Percentiles rank a stretch among this genome's conserved stretches.
These are phyloP conservation scores for Dromius quadrimaculatus DNA, from an alignment of 2,888 invertebrate species.

Conservation along the genomic window DNA sequence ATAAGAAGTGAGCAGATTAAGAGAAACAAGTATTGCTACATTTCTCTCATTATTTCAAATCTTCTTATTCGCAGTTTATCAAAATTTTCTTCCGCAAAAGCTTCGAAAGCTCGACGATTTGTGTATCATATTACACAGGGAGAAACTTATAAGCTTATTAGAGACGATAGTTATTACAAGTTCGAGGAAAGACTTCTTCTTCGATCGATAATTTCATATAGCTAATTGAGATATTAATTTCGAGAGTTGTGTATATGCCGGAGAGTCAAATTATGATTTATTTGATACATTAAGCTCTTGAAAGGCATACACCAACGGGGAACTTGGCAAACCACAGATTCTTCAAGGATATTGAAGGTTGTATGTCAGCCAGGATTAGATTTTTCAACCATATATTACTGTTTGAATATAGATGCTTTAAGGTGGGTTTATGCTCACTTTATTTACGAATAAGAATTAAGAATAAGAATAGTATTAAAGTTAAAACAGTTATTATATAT, in stretches of 20 bases:
- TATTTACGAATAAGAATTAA: too few species aligned
- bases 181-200: slow-evolving; percentile 14
- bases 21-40: slow-evolving; percentile 31
- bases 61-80: not conserved
- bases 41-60: not conserved
- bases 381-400: too few species aligned
- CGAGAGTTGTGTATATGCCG: slow-evolving; percentile 23
- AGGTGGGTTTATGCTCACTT: too few species aligned
- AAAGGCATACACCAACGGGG: too few species aligned
- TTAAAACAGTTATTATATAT: too few species aligned
- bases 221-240: slow-evolving; percentile 43
- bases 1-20: slow-evolving; percentile 42
- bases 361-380: too few species aligned
- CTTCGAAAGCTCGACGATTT: slow-evolving; percentile 36
- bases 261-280: slow-evolving; percentile 50
- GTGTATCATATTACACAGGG: slow-evolving; percentile 45
- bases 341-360: too few species aligned
- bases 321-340: too few species aligned
- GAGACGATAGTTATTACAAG: slow-evolving; percentile 50
- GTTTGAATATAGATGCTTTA: too few species aligned
- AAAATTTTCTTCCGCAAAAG: slow-evolving; percentile 39
- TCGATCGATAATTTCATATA: slow-evolving; percentile 24
- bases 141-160: slow-evolving; percentile 50
- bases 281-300: too few species aligned
- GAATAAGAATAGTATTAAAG: too few species aligned